Evolutionary conservation across 2,113 vertebrate species (phyloP), one percentile per base, ranked within the genome.

Genomic region (Nannobrachium achirus): DNA sequence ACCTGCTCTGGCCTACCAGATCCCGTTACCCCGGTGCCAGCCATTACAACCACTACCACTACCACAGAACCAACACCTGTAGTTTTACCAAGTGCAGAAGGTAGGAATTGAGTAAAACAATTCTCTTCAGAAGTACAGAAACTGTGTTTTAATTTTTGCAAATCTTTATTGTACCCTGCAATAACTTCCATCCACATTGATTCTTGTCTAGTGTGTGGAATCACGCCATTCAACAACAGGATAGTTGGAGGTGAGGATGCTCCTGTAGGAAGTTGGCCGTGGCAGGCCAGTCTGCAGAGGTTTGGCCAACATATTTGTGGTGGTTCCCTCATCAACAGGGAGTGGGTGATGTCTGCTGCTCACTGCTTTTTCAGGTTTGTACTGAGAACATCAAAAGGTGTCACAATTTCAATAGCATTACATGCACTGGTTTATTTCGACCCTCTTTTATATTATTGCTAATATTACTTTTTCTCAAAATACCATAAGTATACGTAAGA

Each of bases 291-390:
- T 74, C 60, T 92, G 16, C 63, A 75, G 0, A 63, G 15, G 0
- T 85, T 89, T 69, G 69, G 56, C 0, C 0, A 0, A 1, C 93
- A 93, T 7, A 0, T 92, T 0, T 95, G 94, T 56, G 94, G 93
- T 0, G 94, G 94, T 56, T 88, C 88, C 10, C 15, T 95, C 52
- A 83, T 95, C 25, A 71, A 50, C 10, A 20, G 76, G 2, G 71
- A 52, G 0, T 91, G 91, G 66, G 85, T 95, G 6, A 67, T 94
- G 10, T 93, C 89, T 1, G 93, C 94, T 1, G 93, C 89, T 8
- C 94, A 94, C 81, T 95, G 94, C 79, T 70, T 76, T n/a, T 69
- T 70, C 69, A 60, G 64, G 90, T 89, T 49, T 78, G 88, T 7
- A 15, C 19, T 41, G 39, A 59, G 3, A 33, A 33, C 6, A 1